Base-by-base conservation (phyloP, 2,113 vertebrate species). In the Anoplopoma fimbria region DNA sequence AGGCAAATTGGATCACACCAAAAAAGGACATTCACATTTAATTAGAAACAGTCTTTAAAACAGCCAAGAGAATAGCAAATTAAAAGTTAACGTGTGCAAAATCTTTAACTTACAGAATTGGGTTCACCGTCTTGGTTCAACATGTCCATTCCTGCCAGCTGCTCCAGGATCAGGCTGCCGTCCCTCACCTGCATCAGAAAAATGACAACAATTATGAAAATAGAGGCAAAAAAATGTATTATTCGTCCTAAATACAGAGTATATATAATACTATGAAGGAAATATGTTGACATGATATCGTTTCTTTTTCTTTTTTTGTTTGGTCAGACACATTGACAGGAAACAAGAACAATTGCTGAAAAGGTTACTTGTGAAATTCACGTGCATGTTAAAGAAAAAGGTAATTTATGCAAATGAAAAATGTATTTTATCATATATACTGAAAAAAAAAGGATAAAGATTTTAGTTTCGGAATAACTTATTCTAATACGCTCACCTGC, bases 401-500 rank as follows among this genome's bases (percentile, higher is more conserved):
- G 12, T 6, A 15, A 36, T 36, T 36, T 8, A 8, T 36, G 34
- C 34, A 36, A 36, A 36, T 36, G 6, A 36, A 7, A 36, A 36
- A 36, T 15, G 42, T 17, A 14, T 45, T n/a, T 45, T 45, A 45
- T 42, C 40, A 15, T 14, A 38, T 38, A 42, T 14, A 15, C 40
- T 14, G 13, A 15, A 42, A 42, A 42, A 42, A 13, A 42, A 42
- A 42, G 40, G 13, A 62, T 12, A 2, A 8, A 49, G 47, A 21
- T 63, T 63, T n/a, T n/a, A n/a, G n/a, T n/a, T n/a, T 6, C 9
- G 29, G 57, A 31, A 60, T 33, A 9, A 61, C 19, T 17, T 31
- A 33, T 57, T 3, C 31, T 0, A 21, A 14, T 42, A 10, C 23
- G 6, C 49, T 73, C 55, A 99, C 98, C 97, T 98, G 98, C 92